Base-by-base conservation (phyloP, 2,113 vertebrate genomes). In the Uropsilus gracilis region DNA sequence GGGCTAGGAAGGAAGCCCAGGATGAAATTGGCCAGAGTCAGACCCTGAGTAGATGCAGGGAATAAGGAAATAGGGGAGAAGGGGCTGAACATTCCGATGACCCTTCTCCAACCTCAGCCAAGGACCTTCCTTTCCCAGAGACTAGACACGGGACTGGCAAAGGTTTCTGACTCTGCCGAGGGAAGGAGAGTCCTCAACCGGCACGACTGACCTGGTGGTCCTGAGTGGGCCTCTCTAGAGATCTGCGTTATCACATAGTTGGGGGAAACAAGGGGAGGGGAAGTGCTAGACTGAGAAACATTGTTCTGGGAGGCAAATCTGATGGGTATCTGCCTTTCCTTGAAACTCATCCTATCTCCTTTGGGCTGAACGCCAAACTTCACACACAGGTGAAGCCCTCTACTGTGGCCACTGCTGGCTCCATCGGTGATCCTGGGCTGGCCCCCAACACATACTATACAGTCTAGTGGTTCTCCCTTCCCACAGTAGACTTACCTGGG, bases 81-180 rank as follows among this genome's bases (percentile, higher is more conserved):
- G 75, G 30, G 26, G 17, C 28, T 6, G 6, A 42, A 20, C 44
- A 22, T 76, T 85, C 11, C 1, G 20, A 17, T 5, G 30, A 28
- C 26, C 8, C 0, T 28, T 86, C 9, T n/a, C 37, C 1, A 5
- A 6, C n/a, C 17, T 3, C 1, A 59, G 48, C 39, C 39, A 26
- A 83, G 50, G 32, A 37, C 63, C 24, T 1, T 3, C 2, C 0
- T n/a, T 81, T 34, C 83, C 48, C 26, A 34, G 61, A 82, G 42
- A 46, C 71, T 55, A 55, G 18, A 20, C 12, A 0, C 2, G n/a
- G 53, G 44, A 59, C 64, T 90, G 75, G 50, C 2, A 53, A 80
- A 86, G 50, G 11, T 46, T 61, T 24, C 24, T 13, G 44, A 57
- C n/a, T 68, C 32, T 77, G 24, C 55, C 72, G 80, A 72, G 17